Evolutionary conservation across 1,140 invertebrate species (phyloP).

Genomic region (Aphis craccivora): DNA sequence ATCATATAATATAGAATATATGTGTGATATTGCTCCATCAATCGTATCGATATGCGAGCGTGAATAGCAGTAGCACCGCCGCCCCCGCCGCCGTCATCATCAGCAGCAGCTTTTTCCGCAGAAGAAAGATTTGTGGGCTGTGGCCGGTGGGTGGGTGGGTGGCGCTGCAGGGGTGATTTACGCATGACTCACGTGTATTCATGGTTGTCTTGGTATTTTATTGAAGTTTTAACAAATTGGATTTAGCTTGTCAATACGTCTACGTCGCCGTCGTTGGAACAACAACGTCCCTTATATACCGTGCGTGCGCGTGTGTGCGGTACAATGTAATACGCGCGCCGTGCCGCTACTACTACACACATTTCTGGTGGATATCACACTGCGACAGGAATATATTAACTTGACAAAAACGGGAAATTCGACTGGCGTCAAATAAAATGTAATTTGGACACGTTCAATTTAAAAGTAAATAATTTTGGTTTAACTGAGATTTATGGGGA

Average conservation of each 20-base stretch:
- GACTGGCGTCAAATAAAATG: constrained; percentile 58
- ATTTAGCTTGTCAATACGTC: constrained; percentile 55
- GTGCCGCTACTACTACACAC: background rate
- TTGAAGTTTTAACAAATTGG: constrained; percentile 57
- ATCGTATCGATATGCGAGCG: background rate
- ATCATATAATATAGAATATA: background rate
- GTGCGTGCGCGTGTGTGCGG: background rate
- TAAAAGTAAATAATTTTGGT: constrained; percentile 58
- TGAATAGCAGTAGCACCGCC: background rate
- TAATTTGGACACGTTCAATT: constrained; percentile 56
- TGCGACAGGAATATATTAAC: constrained; percentile 51
- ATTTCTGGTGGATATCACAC: constrained; percentile 6
- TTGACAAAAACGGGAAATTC: constrained; percentile 56
- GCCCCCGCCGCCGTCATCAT: too few species aligned
- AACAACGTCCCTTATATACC: constrained; percentile 35
- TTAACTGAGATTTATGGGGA: constrained; percentile 55
- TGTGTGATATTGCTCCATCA: background rate
- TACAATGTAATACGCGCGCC: background rate
- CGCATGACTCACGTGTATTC: constrained; percentile 50
- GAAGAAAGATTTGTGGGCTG: background rate
- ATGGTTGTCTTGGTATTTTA: constrained; percentile 51
- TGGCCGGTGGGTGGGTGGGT: too few species aligned
- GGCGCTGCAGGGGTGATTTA: constrained; percentile 29
- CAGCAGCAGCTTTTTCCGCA: background rate
- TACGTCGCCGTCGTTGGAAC: constrained; percentile 37